Base-by-base conservation (phyloP, 2,113 vertebrate species). In the Mystacornis crossleyi region DNA sequence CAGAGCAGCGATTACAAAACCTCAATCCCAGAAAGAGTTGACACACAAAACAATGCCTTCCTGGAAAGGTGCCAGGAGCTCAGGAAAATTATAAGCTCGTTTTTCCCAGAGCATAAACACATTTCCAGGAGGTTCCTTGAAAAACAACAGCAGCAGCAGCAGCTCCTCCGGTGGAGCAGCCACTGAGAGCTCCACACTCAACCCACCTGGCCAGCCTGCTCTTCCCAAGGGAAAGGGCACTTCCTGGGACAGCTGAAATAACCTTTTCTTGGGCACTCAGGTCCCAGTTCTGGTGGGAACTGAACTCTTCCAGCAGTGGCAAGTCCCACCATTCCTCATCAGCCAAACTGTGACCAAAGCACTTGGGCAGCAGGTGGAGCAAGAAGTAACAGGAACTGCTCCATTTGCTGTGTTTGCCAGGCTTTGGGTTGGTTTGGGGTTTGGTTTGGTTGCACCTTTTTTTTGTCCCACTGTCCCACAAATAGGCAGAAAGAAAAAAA, bases 41-140 rank as follows among this genome's bases (percentile, higher is more conserved):
- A 89, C 69, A 81, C 67, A 84, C 61, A 79, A 24, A 90, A 71
- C 65, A 81, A 72, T 7, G 84, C 61, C 60, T 78, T 47, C 62
- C 50, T 79, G 82, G 95, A 86, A 61, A 43, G 6, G 0, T 13
- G 61, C 72, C 94, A 97, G 38, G 12, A 43, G 45, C 33, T 75
- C 86, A 72, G 84, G 62, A 86, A 80, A 93, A 96, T 93, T 70
- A 65, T 3, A 72, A 84, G 38, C 69, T 74, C 55, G 9, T 31
- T 86, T 92, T 71, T 88, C 87, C 72, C 34, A 8, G 18, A 69
- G 77, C 80, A 96, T 70, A 96, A 97, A 91, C 64, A 95, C 51
- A 67, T 55, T 81, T 89, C 82, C 38, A 5, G 7, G 65, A 95
- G 71, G 74, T 69, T 93, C 78, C 18, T 24, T 19, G 18, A 50